phyloP scores from a whole-genome alignment of 2,797 vertebrate genomes.

The Mallotus villosus region DNA sequence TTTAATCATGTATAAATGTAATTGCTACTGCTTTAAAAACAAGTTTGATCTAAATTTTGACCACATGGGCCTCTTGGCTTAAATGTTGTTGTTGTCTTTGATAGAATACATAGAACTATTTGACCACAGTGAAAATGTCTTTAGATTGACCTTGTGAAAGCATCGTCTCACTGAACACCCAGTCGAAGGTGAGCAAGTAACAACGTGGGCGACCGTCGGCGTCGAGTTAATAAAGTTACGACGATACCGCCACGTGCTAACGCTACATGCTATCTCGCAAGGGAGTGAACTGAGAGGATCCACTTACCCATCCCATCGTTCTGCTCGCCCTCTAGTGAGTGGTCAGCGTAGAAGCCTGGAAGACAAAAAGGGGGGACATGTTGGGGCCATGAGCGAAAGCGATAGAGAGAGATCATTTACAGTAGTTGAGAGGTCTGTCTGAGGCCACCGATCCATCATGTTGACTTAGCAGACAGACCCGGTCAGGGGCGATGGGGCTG shows the following conservation, averaged over 20 bases:
- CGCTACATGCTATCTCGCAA: not conserved
- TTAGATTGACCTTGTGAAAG: not conserved
- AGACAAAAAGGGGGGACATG: conserved; percentile 29
- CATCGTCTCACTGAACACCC: too few species aligned
- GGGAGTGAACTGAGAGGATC: not conserved
- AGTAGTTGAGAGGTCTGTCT: not conserved
- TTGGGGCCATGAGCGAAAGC: not conserved
- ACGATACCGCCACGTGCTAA: not conserved
- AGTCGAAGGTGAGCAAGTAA: not conserved
- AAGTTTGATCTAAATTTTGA: not conserved
- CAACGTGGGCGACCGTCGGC: not conserved
- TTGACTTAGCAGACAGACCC: not conserved
- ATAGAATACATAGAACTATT: too few species aligned
- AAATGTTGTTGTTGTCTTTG: too few species aligned
- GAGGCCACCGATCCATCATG: not conserved
- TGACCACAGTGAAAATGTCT: not conserved
- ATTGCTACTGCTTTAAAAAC: not conserved
- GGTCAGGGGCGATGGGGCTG: not conserved
- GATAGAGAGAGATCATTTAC: conserved; percentile 11
- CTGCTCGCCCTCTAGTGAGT: conserved; percentile 71
- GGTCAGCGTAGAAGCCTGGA: conserved; percentile 77
- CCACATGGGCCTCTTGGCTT: not conserved
- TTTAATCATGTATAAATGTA: not conserved
- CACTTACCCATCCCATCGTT: conserved; percentile 74
- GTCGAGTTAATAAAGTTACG: too few species aligned